Percentiles rank a stretch among this genome's conserved stretches.
Conservation (phyloP, 2,113 vertebrate species). For the Pollachius pollachius region DNA sequence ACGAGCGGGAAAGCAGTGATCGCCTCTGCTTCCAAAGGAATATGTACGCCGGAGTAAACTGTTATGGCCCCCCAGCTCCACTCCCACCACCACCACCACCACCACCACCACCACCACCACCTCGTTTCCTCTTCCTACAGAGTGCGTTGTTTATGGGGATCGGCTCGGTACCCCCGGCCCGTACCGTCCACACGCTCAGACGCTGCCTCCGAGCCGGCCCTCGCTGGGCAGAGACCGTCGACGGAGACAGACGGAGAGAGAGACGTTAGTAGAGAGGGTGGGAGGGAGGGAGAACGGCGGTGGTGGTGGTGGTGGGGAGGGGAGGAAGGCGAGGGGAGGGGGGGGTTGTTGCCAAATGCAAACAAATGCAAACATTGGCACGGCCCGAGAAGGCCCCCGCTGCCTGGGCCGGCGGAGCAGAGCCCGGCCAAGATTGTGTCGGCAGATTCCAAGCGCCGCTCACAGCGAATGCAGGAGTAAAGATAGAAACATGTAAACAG, state of each 20-base stretch:
- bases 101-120: too few relatives aligned
- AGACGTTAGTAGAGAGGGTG: neutral
- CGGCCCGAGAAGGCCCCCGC: too few relatives aligned
- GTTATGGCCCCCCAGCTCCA: neutral
- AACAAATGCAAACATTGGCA: too few relatives aligned
- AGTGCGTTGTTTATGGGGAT: slow-evolving; percentile 41
- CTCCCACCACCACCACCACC: slow-evolving; percentile 27
- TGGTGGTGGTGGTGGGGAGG: slow-evolving; percentile 9
- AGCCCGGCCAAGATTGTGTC: too few relatives aligned
- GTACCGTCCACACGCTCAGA: slow-evolving; percentile 71
- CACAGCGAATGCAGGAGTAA: too few relatives aligned
- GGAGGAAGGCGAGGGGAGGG: too few relatives aligned
- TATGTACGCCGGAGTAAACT: slow-evolving; percentile 51
- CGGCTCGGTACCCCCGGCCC: slow-evolving; percentile 32
- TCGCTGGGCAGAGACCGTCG: slow-evolving; percentile 67
- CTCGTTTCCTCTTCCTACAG: slow-evolving; percentile 27
- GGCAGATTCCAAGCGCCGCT: too few relatives aligned
- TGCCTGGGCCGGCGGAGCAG: too few relatives aligned
- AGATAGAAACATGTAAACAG: too few relatives aligned
- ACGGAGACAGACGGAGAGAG: slow-evolving; percentile 24
- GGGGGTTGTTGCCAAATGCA: too few relatives aligned
- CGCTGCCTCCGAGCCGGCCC: slow-evolving; percentile 68
- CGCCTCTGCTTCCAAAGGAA: slow-evolving; percentile 31
- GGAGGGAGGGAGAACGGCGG: too few relatives aligned
- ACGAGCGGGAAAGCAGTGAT: slow-evolving; percentile 50